Evolutionary conservation across 2,888 invertebrate species (phyloP).

Genomic region (Lymantria monacha): DNA sequence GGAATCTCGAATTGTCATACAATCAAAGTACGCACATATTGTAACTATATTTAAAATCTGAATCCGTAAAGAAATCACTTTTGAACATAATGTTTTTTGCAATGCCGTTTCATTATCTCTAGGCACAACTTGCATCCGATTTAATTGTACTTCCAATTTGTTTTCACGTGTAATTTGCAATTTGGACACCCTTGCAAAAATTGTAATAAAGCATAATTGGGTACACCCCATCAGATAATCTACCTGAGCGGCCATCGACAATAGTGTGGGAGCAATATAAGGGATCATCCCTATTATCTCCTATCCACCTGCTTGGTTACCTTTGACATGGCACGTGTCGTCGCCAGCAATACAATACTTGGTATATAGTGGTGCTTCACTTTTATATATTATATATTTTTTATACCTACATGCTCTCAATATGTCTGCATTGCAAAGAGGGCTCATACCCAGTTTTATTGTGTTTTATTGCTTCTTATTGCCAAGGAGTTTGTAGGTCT

Average conservation of each 20-base stretch:
- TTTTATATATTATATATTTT: slow-evolving; percentile 29
- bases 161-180: slow-evolving; percentile 16
- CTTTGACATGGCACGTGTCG: slow-evolving; percentile 65
- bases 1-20: no score
- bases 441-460: slow-evolving; percentile 22
- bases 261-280: slow-evolving; percentile 43
- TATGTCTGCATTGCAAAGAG: slow-evolving; percentile 18
- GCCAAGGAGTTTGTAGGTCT: slow-evolving; percentile 16
- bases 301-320: slow-evolving; percentile 62
- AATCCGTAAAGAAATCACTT: no score
- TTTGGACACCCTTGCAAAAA: slow-evolving; percentile 35
- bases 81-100: no score
- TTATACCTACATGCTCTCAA: slow-evolving; percentile 10
- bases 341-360: slow-evolving; percentile 32
- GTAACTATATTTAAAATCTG: no score
- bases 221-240: slow-evolving; percentile 68
- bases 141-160: slow-evolving; percentile 17
- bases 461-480: slow-evolving; percentile 33
- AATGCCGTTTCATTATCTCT: no score
- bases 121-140: not conserved
- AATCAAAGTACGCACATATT: no score
- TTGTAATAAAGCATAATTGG: slow-evolving; percentile 58
- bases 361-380: slow-evolving; percentile 29
- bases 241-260: slow-evolving; percentile 66
- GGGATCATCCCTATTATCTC: slow-evolving; percentile 40